A percentile compares a stretch with the other conserved stretches of the same genome.
These are phyloP conservation scores for Cataglyphis cursor DNA, from an alignment of 2,888 invertebrate species.

Conservation along the genomic window DNA sequence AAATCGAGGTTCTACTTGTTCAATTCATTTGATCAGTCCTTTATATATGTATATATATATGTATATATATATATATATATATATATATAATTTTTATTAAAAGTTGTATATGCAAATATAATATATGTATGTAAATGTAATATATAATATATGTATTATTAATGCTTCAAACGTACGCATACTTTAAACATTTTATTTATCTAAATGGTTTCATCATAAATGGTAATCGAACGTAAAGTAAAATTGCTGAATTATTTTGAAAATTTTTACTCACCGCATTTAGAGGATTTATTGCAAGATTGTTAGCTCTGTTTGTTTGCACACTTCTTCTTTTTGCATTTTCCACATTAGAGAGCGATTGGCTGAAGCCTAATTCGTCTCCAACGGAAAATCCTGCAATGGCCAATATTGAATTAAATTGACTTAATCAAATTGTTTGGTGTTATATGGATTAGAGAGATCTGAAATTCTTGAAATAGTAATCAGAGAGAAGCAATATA, in stretches of 20 bases:
- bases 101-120: not conserved
- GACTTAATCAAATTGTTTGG: not conserved
- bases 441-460: not conserved
- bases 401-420: conserved; percentile 10
- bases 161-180: not conserved
- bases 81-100: not conserved
- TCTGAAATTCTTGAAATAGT: not conserved
- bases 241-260: not conserved
- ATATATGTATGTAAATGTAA: not conserved
- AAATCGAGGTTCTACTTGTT: not conserved
- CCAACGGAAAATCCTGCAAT: conserved; percentile 93
- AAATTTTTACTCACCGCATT: conserved; percentile 77
- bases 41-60: not conserved
- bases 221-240: not conserved
- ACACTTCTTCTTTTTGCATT: conserved; percentile 91
- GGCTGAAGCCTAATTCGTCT: conserved; percentile 94
- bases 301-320: conserved; percentile 77
- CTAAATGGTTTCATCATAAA: not conserved
- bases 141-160: not conserved
- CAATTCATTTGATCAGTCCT: not conserved
- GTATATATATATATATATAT: not conserved
- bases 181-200: not conserved
- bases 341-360: conserved; percentile 93
- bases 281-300: conserved; percentile 63
- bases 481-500: not conserved